Evolutionary conservation across 2,888 invertebrate genomes (phyloP).

Genomic region (Phyto melanocephala): DNA sequence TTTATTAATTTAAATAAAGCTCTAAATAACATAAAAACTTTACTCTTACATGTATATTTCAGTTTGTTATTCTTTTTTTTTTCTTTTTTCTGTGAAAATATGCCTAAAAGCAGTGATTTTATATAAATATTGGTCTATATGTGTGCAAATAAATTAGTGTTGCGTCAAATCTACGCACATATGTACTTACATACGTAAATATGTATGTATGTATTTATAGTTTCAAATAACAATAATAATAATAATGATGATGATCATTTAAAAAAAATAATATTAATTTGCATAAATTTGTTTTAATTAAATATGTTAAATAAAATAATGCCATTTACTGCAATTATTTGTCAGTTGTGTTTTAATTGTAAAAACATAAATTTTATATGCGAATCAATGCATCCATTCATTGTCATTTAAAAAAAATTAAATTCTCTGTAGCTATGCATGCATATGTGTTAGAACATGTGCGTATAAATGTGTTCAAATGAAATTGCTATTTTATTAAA

Average conservation of each 20-base stretch:
- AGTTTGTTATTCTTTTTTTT: too few relatives aligned
- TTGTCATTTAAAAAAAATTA: too few relatives aligned
- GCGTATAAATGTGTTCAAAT: too few relatives aligned
- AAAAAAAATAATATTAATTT: constrained; percentile 49
- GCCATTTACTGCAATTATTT: constrained; percentile 31
- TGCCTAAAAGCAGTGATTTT: too few relatives aligned
- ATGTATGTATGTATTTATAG: neutral
- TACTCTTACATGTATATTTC: neutral
- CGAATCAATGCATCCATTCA: neutral
- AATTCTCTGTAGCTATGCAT: neutral
- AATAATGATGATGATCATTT: neutral
- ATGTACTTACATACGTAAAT: neutral
- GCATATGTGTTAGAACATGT: too few relatives aligned
- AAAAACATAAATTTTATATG: constrained; percentile 18
- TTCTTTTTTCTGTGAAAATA: too few relatives aligned
- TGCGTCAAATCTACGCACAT: neutral
- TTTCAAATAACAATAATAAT: constrained; percentile 6
- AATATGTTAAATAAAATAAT: constrained; percentile 50
- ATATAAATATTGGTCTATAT: too few relatives aligned
- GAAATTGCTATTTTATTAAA: constrained; percentile 14
- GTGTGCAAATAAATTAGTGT: too few relatives aligned
- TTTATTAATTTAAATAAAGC: constrained; percentile 42
- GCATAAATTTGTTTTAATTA: constrained; percentile 63
- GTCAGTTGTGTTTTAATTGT: constrained; percentile 41
- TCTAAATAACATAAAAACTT: constrained; percentile 30